Conservation (phyloP, 2,888 invertebrate species). For the Tetrapedia diversipes region DNA sequence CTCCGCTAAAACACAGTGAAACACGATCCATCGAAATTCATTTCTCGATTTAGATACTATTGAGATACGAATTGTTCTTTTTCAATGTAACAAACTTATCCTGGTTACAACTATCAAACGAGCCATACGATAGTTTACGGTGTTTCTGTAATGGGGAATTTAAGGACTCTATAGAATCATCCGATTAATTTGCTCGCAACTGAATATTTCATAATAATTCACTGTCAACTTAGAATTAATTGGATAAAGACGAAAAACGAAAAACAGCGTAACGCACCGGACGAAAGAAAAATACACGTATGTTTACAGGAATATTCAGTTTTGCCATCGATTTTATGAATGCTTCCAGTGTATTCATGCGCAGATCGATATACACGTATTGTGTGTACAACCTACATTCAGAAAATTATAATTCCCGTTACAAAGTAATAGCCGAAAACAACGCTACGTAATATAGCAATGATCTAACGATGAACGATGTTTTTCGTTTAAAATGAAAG, state of each 20-base stretch:
- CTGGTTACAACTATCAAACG: too few species aligned
- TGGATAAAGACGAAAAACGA: too few species aligned
- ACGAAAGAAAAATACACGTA: too few species aligned
- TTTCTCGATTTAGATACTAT: background rate
- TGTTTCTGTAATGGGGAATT: too few species aligned
- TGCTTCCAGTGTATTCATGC: slow-evolving; percentile 30
- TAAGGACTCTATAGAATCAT: too few species aligned
- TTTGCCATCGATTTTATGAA: slow-evolving; percentile 50
- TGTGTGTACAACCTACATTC: slow-evolving; percentile 58
- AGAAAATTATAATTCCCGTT: slow-evolving; percentile 12
- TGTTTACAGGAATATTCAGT: slow-evolving; percentile 9
- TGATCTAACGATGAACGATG: background rate
- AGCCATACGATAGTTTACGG: too few species aligned
- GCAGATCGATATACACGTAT: slow-evolving; percentile 54
- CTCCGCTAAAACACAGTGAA: slow-evolving; percentile 84
- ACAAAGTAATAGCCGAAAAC: background rate
- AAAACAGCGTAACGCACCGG: too few species aligned
- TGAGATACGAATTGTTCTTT: background rate
- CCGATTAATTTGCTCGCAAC: too few species aligned
- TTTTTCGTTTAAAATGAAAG: background rate
- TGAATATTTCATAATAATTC: too few species aligned
- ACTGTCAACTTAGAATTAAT: too few species aligned
- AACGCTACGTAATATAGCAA: background rate
- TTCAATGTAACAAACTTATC: too few species aligned
- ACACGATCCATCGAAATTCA: background rate